Evolutionary conservation across 2,888 invertebrate genomes (phyloP).

Genomic region (Sisyra terminalis): DNA sequence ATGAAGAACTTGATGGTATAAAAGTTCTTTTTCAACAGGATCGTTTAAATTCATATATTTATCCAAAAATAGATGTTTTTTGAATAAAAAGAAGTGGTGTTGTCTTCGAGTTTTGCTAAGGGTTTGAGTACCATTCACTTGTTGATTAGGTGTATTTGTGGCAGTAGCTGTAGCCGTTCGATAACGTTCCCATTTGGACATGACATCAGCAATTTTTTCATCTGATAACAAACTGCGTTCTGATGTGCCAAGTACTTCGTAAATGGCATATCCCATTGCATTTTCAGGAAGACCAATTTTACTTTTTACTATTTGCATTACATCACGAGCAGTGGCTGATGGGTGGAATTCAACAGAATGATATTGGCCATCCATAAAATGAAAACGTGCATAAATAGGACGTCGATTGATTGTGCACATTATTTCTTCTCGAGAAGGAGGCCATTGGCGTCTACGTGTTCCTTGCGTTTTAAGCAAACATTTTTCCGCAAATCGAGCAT

Average conservation of each 20-base stretch:
- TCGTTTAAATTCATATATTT: constrained; percentile 62
- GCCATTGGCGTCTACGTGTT: constrained; percentile 66
- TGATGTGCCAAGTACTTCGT: constrained; percentile 75
- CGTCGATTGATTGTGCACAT: constrained; percentile 81
- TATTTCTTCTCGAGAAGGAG: constrained; percentile 84
- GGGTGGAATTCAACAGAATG: constrained; percentile 92
- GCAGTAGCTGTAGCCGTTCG: constrained; percentile 49
- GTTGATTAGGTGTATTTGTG: constrained; percentile 16
- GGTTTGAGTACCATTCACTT: constrained; percentile 27
- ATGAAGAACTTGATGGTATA: constrained; percentile 87
- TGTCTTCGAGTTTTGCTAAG: constrained; percentile 34
- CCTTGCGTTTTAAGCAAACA: constrained; percentile 57
- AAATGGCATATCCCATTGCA: constrained; percentile 77
- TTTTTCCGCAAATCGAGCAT: constrained; percentile 83
- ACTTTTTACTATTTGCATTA: constrained; percentile 70
- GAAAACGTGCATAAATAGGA: constrained; percentile 79
- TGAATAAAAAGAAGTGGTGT: constrained; percentile 56
- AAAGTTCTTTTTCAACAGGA: constrained; percentile 81
- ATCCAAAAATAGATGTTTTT: constrained; percentile 71
- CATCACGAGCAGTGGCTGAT: constrained; percentile 78
- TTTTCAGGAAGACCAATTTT: constrained; percentile 74
- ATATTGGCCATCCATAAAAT: constrained; percentile 88
- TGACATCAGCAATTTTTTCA: constrained; percentile 85
- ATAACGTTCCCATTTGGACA: constrained; percentile 90
- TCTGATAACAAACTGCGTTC: constrained; percentile 71